A percentile compares a stretch with the other conserved stretches of the same genome.
Evolutionary conservation across 2,113 vertebrate genomes (phyloP).

Genomic region (Andinoacara biseriatus): DNA sequence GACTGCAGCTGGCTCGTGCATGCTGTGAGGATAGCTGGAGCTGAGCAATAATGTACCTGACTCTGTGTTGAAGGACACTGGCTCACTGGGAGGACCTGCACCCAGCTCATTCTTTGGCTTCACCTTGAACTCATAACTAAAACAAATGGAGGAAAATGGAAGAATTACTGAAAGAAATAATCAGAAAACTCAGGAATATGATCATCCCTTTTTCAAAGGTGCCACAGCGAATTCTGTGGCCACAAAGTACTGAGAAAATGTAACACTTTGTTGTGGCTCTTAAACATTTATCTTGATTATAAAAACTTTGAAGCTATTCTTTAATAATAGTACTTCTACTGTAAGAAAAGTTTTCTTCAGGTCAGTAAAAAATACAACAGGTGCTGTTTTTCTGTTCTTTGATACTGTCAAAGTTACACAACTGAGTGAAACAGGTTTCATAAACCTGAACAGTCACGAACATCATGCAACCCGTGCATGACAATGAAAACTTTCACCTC

Average conservation of each 20-base stretch:
- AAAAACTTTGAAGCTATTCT: neutral
- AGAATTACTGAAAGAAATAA: neutral
- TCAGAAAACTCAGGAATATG: neutral
- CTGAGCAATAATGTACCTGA: constrained; percentile 84
- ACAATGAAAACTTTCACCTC: neutral
- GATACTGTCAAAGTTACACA: neutral
- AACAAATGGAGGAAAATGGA: neutral
- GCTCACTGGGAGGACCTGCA: constrained; percentile 86
- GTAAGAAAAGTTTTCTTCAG: neutral
- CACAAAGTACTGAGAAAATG: neutral
- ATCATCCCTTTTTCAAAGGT: neutral
- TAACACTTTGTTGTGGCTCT: neutral
- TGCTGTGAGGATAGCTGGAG: neutral
- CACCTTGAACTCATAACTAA: constrained; percentile 93
- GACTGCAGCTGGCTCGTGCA: neutral
- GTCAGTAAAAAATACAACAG: neutral
- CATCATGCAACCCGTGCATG: neutral
- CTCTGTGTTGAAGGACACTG: constrained; percentile 91
- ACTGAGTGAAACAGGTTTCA: neutral
- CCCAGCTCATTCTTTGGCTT: constrained; percentile 91
- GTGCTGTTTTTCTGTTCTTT: neutral
- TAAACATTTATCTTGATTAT: neutral
- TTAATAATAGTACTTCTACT: neutral
- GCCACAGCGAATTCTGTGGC: neutral
- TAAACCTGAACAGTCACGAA: neutral